Evolutionary conservation across 2,113 vertebrate genomes (phyloP).

Genomic region (Oreochromis aureus): DNA sequence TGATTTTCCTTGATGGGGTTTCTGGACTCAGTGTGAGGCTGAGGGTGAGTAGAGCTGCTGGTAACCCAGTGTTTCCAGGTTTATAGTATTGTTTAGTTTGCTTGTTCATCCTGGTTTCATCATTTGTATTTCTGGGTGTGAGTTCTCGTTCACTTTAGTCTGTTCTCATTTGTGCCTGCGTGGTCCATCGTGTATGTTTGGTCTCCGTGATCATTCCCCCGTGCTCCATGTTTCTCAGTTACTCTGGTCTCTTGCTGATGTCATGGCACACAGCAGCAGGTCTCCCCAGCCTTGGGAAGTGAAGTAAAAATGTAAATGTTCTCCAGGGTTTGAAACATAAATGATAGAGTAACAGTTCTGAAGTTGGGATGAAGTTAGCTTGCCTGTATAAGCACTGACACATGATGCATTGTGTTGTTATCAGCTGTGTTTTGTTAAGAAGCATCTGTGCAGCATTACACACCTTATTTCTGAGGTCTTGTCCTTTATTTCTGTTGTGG

Average conservation of each 20-base stretch:
- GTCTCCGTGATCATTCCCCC: neutral
- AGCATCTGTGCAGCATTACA: neutral
- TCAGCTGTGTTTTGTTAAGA: neutral
- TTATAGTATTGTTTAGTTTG: neutral
- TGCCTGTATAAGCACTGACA: neutral
- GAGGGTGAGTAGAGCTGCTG: neutral
- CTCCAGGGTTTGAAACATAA: neutral
- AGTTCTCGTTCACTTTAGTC: neutral
- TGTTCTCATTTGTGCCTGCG: neutral
- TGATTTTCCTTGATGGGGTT: neutral
- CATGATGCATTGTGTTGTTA: neutral
- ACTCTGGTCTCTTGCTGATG: fast-evolving
- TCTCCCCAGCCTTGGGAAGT: neutral
- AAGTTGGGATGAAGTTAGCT: neutral
- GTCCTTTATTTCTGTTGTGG: neutral
- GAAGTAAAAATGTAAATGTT: neutral
- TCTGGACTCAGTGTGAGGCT: neutral
- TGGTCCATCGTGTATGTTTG: neutral
- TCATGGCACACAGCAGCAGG: neutral
- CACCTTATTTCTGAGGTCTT: neutral
- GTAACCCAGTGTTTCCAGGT: neutral
- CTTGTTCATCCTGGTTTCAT: neutral
- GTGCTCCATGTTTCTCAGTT: neutral
- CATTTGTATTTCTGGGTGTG: neutral
- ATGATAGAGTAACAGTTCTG: neutral